Evolutionary conservation across 1,140 invertebrate species (phyloP), one percentile per base, ranked within the genome.

Genomic region (Popillia japonica): DNA sequence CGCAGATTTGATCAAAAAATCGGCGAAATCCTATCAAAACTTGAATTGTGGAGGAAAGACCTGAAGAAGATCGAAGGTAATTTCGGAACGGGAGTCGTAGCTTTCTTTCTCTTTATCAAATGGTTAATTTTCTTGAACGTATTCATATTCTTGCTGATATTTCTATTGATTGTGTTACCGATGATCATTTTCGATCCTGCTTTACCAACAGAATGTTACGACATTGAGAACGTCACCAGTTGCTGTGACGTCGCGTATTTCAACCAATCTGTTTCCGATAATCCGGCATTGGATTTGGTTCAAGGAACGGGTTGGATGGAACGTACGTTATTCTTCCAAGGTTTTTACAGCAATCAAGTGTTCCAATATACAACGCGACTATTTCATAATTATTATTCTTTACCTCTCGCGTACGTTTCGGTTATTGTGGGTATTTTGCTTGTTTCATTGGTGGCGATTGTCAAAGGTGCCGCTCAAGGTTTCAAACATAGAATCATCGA

Each of bases 41-140:
- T 94, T 59, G 91, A 93, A 82, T 86, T 94, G 0, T 96, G 94
- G 94, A 90, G 90, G 48, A 86, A 88, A 4, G 91, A 92, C 77
- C 86, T 95, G 73, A 91, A 92, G 81, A 90, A 91, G 72, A 94
- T 95, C 77, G 93, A 95, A 83, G 94, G 94, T 27, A 92, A 93
- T 82, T 94, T 93, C 84, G 94, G 94, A 1, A 95, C 93, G 8
- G 94, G 93, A 0, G 92, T 95, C 4, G 92, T 94, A 0, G 91
- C 94, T 0, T 95, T 94, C 84, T 96, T 96, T 83, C 87, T 94
- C 3, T 95, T 96, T 81, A 89, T 96, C 59, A 92, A 95, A 81
- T 95, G 94, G 94, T 87, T 96, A 6, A 88, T 96, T 78, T 91
- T 93, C 83, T 87, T 96, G 27, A 96, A 96, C 85, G 78, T 95